Base-by-base conservation (phyloP, 2,888 invertebrate genomes). In the Noctua janthina region DNA sequence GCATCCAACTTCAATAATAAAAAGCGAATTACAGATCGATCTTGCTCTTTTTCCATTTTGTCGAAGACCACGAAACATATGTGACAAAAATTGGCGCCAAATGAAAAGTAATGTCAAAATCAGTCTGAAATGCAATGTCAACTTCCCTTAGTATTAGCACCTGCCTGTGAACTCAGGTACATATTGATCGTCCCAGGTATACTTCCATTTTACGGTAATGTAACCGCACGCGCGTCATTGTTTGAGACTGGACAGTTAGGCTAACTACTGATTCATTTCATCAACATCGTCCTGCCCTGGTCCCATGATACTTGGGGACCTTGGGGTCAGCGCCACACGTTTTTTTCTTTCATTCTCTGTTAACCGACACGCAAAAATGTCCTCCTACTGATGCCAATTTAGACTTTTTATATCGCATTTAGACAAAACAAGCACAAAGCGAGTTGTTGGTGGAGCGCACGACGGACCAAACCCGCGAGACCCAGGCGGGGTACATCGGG, bases 361-460 rank as follows among this genome's bases (percentile, higher is more conserved):
- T 29, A 62, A 4, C 29, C 29, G 15, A 29, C 6, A 62, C 7
- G 15, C 29, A 62, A 35, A 29, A 29, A 64, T 8, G 15, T 35
- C 17, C 15, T 2, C 6, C 29, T 23, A 62, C 15, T 62, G 29
- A 64, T 7, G 15, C 29, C 15, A 62, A 15, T 62, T 62, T 15
- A 23, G 23, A 67, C 43, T 51, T 51, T 8, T 23, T 54, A 20
- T 54, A 8, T 35, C 39, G 15, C 7, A 46, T 80, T 23, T 84
- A 96, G 96, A 92, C 92, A 86, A 97, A 97, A 89, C 95, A 92
- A 10, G 93, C 91, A 0, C 97, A 98, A 95, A 98, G 98, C 74
- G 99, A 99, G 95, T 93, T 98, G 88, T 97, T 98, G 86, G 98
- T 98, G 17, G 98, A 98, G 3, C 97, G 97, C 76, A 97, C 98